Conservation (phyloP, 2,113 vertebrate species). For the Ciconia boyciana region DNA sequence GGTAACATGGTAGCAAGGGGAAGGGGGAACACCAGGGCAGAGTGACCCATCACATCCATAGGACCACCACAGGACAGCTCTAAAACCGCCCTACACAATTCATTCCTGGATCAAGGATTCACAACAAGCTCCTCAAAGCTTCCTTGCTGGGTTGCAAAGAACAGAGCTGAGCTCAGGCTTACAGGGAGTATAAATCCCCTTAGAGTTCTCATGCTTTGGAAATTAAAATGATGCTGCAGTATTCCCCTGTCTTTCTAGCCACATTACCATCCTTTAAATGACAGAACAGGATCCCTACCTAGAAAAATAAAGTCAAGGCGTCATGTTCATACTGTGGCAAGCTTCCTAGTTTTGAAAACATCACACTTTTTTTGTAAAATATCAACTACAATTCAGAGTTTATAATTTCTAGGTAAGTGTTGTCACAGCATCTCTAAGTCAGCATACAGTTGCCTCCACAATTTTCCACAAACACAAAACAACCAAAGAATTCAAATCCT, state of each 20-base stretch:
- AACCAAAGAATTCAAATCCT: background rate
- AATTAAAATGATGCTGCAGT: background rate
- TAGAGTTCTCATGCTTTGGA: background rate
- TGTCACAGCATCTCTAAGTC: background rate
- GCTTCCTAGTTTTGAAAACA: background rate
- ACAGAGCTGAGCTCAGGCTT: background rate
- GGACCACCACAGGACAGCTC: background rate
- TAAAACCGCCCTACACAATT: background rate
- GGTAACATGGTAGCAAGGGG: background rate
- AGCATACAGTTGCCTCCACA: background rate
- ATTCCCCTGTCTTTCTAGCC: background rate
- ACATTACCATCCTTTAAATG: background rate
- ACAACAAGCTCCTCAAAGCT: background rate
- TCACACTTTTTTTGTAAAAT: background rate
- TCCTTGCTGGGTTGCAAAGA: background rate
- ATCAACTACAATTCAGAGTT: background rate
- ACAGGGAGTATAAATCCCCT: background rate
- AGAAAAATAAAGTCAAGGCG: background rate
- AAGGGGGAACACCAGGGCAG: background rate
- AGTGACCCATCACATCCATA: background rate
- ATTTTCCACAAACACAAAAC: background rate
- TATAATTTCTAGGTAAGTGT: background rate
- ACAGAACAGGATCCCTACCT: background rate
- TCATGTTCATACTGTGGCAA: accelerated
- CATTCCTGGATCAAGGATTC: background rate